Conservation (phyloP, 2,797 vertebrate genomes). For the Onychomys torridus region DNA sequence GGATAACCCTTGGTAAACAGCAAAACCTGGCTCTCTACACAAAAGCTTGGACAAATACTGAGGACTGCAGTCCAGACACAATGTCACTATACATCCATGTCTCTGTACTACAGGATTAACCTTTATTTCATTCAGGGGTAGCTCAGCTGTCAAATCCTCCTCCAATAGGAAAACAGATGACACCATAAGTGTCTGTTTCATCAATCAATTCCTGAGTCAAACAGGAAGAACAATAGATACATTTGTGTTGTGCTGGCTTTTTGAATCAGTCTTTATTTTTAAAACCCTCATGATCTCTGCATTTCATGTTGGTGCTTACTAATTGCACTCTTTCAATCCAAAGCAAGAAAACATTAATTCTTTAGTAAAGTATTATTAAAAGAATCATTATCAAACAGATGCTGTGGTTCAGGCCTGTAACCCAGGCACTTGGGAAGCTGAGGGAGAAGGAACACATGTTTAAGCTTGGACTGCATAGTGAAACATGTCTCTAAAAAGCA, state of each 20-base stretch:
- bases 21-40: neutral
- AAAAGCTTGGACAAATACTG: neutral
- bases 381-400: neutral
- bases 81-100: slow-evolving; percentile 10
- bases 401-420: neutral
- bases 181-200: neutral
- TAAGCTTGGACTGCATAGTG: neutral
- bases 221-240: neutral
- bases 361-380: neutral
- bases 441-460: neutral
- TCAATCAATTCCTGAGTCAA: neutral
- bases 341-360: slow-evolving; percentile 2
- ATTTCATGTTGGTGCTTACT: neutral
- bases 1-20: slow-evolving; percentile 2
- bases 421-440: neutral
- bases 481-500: neutral
- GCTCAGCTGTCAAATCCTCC: neutral
- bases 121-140: neutral
- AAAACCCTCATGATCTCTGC: neutral
- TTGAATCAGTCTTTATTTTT: neutral
- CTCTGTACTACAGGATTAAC: neutral
- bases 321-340: neutral
- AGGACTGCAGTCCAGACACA: neutral
- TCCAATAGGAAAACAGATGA: neutral
- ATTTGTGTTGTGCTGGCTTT: neutral